Evolutionary conservation across 2,888 invertebrate genomes (phyloP).

Genomic region (Polymixis lichenea): DNA sequence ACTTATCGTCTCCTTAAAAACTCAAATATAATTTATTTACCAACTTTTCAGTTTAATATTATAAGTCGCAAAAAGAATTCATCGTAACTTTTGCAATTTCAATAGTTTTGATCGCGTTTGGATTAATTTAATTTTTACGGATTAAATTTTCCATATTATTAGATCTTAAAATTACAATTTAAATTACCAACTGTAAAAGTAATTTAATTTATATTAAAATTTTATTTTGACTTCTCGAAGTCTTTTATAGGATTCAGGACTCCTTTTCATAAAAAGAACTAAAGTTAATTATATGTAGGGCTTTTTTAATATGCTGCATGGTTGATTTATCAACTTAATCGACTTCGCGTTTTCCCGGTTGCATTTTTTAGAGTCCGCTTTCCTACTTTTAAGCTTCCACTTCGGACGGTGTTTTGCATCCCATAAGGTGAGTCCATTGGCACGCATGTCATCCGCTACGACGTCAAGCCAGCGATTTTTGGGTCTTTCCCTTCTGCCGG

Average conservation of each 20-base stretch:
- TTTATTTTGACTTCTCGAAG: neutral
- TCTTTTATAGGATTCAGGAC: neutral
- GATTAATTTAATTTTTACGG: conserved; percentile 34
- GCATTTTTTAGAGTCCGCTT: no score
- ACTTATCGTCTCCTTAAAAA: neutral
- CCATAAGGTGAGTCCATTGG: no score
- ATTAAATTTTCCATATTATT: conserved; percentile 32
- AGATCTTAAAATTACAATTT: conserved; percentile 43
- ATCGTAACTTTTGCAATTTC: conserved; percentile 53
- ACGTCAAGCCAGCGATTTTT: no score
- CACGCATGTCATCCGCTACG: no score
- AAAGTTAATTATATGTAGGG: neutral
- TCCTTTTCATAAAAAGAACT: neutral
- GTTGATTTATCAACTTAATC: no score
- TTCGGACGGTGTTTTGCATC: no score
- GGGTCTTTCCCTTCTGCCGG: no score
- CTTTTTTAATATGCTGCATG: no score
- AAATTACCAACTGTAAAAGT: conserved; percentile 19
- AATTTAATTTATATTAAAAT: conserved; percentile 32
- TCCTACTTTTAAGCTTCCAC: no score
- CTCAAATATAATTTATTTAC: conserved; percentile 36
- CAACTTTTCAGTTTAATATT: conserved; percentile 36
- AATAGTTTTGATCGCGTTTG: conserved; percentile 45
- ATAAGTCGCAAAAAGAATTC: conserved; percentile 31
- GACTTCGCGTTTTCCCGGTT: no score